Evolutionary conservation across 2,797 vertebrate species (phyloP), one percentile per base, ranked within the genome.

Genomic region (Gastrophryne carolinensis): DNA sequence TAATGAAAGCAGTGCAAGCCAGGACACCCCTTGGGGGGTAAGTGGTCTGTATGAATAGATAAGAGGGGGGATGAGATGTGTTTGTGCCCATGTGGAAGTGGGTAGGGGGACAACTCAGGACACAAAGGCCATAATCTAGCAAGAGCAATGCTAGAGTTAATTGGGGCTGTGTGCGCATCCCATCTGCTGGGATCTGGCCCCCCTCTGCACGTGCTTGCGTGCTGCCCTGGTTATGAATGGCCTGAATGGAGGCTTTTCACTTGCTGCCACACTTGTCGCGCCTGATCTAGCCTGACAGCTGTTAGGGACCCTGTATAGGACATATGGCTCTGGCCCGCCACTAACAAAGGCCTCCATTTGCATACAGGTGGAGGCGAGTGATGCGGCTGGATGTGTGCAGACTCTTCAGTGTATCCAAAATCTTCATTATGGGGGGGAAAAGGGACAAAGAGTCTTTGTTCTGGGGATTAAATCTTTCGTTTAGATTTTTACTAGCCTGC

Each of bases 311-410:
- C 73, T 84, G 81, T 70, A 52, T 81, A 81, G 81, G 89, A 76
- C 92, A 92, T 91, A 91, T 92, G 90, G 87, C 81, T 69, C 0
- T 8, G 34, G 10, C 5, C 19, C 4, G 9, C 26, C 4, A 8
- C 58, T 37, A 60, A 41, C 39, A 82, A 70, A 63, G 49, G 60
- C 44, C 23, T 47, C 0, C 13, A 90, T 98, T 95, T 90, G 89
- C 94, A 95, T 95, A 93, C 93, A 95, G 94, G 93, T 95, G 93
- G 91, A 81, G 79, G n/a, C 68, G 83, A 73, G 44, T 26, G 66
- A 37, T n/a, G 21, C 66, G n/a, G 44, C 44, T 44, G 39, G 15
- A 8, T 17, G 39, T 17, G 39, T 6, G 15, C 39, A 17, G 39
- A 44, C 39, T 17, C 39, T 44, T 39, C 35, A 12, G 34, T 35